Conservation (phyloP, 2,797 vertebrate genomes). For the Enteromius argenteus region DNA sequence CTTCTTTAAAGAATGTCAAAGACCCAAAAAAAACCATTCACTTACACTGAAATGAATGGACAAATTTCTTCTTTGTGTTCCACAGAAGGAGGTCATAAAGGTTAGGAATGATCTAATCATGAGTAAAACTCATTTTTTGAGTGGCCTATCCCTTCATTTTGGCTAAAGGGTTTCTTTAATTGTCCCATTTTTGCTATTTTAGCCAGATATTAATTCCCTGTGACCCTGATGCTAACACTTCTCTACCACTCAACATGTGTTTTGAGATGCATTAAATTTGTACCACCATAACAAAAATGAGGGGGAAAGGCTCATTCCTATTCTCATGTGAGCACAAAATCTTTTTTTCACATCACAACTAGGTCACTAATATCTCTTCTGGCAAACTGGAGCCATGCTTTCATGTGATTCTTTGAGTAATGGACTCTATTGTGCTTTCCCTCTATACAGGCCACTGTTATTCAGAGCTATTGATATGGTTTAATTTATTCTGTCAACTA, state of each 20-base stretch:
- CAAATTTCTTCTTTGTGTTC: neutral
- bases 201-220: neutral
- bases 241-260: neutral
- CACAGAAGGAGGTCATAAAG: neutral
- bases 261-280: slow-evolving; percentile 4
- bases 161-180: neutral
- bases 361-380: neutral
- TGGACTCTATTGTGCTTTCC: neutral
- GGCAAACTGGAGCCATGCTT: neutral
- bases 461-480: slow-evolving; percentile 7
- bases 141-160: neutral
- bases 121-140: neutral
- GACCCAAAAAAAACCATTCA: neutral
- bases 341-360: slow-evolving; percentile 2
- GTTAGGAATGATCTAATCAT: neutral
- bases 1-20: neutral
- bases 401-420: slow-evolving; percentile 11
- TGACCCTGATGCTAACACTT: neutral
- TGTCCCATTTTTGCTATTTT: neutral
- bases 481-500: slow-evolving; percentile 27
- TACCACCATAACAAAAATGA: neutral
- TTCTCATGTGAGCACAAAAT: slow-evolving; percentile 9
- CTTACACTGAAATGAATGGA: neutral
- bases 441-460: neutral
- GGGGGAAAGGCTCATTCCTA: neutral